Evolutionary conservation across 2,888 invertebrate species (phyloP).

Genomic region (Meganola albula): DNA sequence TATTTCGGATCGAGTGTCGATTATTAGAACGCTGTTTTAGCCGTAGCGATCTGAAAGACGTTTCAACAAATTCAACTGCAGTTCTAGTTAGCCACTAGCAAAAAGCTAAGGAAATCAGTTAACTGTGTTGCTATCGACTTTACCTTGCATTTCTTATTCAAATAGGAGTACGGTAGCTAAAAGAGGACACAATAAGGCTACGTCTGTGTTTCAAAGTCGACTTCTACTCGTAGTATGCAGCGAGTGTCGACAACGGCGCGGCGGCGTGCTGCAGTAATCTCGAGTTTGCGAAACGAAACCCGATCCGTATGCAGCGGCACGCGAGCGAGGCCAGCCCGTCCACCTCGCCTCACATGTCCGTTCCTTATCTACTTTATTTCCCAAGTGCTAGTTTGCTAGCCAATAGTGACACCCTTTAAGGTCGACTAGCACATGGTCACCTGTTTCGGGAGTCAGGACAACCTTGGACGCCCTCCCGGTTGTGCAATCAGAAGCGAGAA

Average conservation of each 20-base stretch:
- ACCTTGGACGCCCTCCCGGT: conserved; percentile 34
- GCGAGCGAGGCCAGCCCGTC: conserved; percentile 59
- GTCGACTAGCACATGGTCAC: conserved; percentile 48
- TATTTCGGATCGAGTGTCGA: conserved; percentile 74
- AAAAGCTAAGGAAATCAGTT: conserved; percentile 46
- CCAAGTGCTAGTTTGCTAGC: too few species aligned
- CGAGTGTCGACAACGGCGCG: conserved; percentile 40
- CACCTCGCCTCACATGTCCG: conserved; percentile 26
- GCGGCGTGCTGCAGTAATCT: conserved; percentile 58
- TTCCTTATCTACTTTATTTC: conserved; percentile 22
- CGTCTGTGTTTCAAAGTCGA: conserved; percentile 49
- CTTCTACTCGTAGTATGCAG: conserved; percentile 53
- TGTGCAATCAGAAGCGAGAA: conserved; percentile 60
- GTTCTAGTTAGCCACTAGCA: conserved; percentile 38
- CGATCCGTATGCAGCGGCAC: conserved; percentile 60
- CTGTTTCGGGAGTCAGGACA: conserved; percentile 39
- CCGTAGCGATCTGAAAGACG: conserved; percentile 43
- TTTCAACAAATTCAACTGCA: too few species aligned
- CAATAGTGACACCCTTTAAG: conserved; percentile 40
- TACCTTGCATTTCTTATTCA: conserved; percentile 62
- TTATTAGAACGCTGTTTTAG: conserved; percentile 73
- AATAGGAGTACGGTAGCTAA: conserved; percentile 50
- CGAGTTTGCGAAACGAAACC: conserved; percentile 73
- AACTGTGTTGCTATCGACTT: conserved; percentile 47
- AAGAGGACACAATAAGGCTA: conserved; percentile 57